Base-by-base conservation (phyloP, 37 sponge, comb jelly and placozoan species). In the Axinella damicornis region DNA sequence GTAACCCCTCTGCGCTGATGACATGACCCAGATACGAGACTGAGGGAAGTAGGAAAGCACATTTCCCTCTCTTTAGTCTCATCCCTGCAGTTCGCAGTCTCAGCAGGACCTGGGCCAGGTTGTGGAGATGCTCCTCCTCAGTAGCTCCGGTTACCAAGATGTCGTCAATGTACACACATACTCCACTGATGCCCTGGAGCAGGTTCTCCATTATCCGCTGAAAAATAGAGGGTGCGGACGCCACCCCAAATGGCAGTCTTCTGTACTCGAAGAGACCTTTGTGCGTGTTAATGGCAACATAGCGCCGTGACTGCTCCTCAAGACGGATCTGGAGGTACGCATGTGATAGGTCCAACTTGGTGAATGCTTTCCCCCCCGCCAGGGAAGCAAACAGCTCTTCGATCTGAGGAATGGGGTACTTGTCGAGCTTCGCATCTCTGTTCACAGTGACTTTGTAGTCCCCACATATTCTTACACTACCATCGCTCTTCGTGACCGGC, bases 131-230 rank as follows among this genome's bases (percentile, higher is more conserved):
- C 22, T 16, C 69, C 67, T 63, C 36, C 15, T n/a, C n/a, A n/a
- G n/a, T n/a, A n/a, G n/a, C n/a, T n/a, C 80, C 80, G 35, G 80
- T 79, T 15, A 79, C 52, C 22, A 79, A n/a, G 21, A 79, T 79
- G 52, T 79, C 80, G 53, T 79, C 80, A 20, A 79, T 28, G 66
- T 79, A 79, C 22, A 36, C 41, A 22, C 67, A 37, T 46, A 66
- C 35, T 20, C 38, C 17, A 24, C 38, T 66, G 32, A 79, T 15
- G 25, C 68, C 80, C 41, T 65, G 40, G 0, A 79, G 28, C 19
- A 79, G 22, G 32, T n/a, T n/a, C 27, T 79, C 80, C 35, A 79
- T 79, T 15, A 30, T 36, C 52, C 84, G 57, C 64, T 83, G 84
- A 31, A 73, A 83, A 20, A 46, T 46, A 12, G 46, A 4, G 46